Base-by-base conservation (phyloP, 2,888 invertebrate species). In the Andrena chrysosceles region DNA sequence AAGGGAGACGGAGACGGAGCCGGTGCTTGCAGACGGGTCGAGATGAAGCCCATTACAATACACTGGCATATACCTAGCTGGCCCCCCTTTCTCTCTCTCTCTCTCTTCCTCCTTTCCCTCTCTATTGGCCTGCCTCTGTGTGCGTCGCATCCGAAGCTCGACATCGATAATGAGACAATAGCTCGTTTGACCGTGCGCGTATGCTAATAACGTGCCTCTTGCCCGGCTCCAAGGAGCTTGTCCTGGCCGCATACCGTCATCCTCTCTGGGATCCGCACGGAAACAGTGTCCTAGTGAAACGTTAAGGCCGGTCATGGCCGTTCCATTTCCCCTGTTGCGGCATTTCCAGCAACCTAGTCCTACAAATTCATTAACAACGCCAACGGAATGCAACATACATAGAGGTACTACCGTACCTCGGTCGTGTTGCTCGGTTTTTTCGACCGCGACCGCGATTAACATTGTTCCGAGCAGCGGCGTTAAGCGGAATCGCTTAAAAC, bases 121-220 rank as follows among this genome's bases (percentile, higher is more conserved):
- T 33, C n/a, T 35, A 6, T 26, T 56, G 1, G 20, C 33, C 29
- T 23, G 67, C 26, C 29, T 52, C 59, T 10, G 54, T 42, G 62
- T 52, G 23, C 35, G 60, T 60, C 52, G 81, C 59, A 52, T 83
- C 79, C 63, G 74, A 85, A 80, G 63, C 73, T 76, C 73, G 63
- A 80, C 86, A 81, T 86, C 88, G 85, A 88, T 87, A 85, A 85
- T 68, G 84, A 85, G 83, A 87, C 87, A 87, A 89, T 85, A 74
- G 81, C 74, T 66, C 86, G 84, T 84, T 89, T 89, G 89, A 89
- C 87, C 87, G 81, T 60, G 49, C 80, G 78, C 81, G 54, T 82
- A 72, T 74, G 71, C 72, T 83, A 83, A 84, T 87, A 82, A 83
- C 77, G 77, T 70, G 23, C 49, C 76, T 56, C 70, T 70, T 48